Conservation (phyloP, 2,888 invertebrate species). For the Nemurella pictetii region DNA sequence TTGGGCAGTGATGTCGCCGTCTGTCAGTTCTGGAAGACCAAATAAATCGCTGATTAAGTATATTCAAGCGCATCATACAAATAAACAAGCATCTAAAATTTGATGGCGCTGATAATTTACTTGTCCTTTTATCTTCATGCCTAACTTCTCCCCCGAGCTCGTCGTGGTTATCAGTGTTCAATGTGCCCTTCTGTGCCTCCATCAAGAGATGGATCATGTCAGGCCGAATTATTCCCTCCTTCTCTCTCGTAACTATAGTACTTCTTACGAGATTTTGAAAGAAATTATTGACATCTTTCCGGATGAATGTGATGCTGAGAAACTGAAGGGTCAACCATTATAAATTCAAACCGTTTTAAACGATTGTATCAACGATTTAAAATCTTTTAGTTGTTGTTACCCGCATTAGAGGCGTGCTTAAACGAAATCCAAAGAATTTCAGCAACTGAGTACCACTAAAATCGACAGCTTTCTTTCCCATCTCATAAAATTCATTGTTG, state of each 20-base stretch:
- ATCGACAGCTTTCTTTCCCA: slow-evolving; percentile 44
- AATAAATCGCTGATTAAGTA: background rate
- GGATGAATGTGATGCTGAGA: too few species aligned
- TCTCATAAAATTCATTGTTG: slow-evolving; percentile 58
- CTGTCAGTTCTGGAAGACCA: slow-evolving; percentile 20
- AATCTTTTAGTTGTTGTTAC: background rate
- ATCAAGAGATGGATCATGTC: slow-evolving; percentile 57
- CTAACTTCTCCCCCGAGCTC: background rate
- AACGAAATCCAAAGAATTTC: background rate
- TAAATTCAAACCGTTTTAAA: background rate
- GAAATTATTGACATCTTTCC: too few species aligned
- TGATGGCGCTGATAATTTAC: background rate
- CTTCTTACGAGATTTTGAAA: slow-evolving; percentile 38
- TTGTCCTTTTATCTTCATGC: background rate
- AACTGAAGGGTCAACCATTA: too few species aligned
- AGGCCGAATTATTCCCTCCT: slow-evolving; percentile 55
- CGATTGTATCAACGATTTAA: background rate
- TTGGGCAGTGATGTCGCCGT: slow-evolving; percentile 41
- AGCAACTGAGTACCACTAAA: background rate
- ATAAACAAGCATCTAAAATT: too few species aligned
- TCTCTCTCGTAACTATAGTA: slow-evolving; percentile 55
- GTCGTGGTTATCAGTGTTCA: background rate
- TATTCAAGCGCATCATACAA: background rate
- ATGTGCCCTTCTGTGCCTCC: background rate
- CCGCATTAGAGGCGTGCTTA: background rate